A percentile compares a stretch with the other conserved stretches of the same genome.
Conservation (phyloP, 2,888 invertebrate genomes). For the Polyommatus icarus region DNA sequence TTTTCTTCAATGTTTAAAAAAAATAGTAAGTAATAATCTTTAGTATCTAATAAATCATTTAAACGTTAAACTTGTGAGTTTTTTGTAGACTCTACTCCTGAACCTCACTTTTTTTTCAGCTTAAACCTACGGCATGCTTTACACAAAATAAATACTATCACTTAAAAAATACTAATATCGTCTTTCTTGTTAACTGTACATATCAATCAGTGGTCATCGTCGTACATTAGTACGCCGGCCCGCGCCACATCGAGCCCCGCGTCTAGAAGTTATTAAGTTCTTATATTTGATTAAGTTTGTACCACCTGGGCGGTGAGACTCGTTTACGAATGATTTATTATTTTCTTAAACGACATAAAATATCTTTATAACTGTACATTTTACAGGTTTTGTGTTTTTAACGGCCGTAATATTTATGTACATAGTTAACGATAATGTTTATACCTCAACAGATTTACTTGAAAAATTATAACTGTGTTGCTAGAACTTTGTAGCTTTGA, state of each 20-base stretch:
- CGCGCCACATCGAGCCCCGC: neutral
- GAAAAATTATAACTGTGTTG: neutral
- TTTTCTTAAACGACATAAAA: conserved; percentile 28
- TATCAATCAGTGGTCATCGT: neutral
- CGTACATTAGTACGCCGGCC: neutral
- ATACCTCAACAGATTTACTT: neutral
- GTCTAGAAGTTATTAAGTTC: conserved; percentile 28
- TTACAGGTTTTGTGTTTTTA: conserved; percentile 27
- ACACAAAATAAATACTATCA: neutral
- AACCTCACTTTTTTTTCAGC: no score
- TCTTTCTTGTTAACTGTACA: conserved; percentile 5
- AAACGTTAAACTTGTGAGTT: no score
- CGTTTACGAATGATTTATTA: conserved; percentile 26
- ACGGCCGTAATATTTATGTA: conserved; percentile 21
- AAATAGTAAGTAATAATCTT: no score
- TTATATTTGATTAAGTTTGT: conserved; percentile 29
- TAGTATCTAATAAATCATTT: no score
- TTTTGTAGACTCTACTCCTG: no score
- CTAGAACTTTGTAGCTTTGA: neutral
- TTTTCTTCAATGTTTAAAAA: no score
- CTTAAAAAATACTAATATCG: neutral
- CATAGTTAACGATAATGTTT: conserved; percentile 15
- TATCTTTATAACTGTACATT: conserved; percentile 29
- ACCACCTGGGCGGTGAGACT: conserved; percentile 30
- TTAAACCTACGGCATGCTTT: neutral